These are phyloP conservation scores for Panulirus ornatus DNA, from an alignment of 1,140 invertebrate species.

Conservation along the genomic window DNA sequence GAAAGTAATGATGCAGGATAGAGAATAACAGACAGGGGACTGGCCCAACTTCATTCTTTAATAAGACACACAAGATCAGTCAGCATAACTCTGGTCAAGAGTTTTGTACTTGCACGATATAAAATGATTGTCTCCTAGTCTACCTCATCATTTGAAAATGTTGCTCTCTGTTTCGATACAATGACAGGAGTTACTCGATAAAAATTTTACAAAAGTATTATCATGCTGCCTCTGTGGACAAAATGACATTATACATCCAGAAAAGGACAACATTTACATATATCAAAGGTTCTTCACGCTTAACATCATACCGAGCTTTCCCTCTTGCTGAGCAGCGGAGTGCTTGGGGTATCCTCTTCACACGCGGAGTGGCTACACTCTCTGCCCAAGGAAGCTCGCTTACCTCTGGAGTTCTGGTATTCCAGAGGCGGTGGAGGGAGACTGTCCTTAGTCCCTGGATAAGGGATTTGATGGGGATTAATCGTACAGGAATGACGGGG, in stretches of 20 bases:
- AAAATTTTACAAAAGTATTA: constrained; percentile 13
- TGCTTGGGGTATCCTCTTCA: constrained; percentile 33
- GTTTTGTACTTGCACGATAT: background rate
- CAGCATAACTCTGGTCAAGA: too few relatives aligned
- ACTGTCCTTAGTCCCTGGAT: background rate
- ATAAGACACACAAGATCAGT: too few relatives aligned
- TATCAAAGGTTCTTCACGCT: background rate
- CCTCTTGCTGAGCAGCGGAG: constrained; percentile 23
- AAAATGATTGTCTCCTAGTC: constrained; percentile 8
- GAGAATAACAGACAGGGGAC: too few relatives aligned
- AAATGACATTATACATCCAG: background rate
- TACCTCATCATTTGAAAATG: background rate
- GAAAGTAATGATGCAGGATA: too few relatives aligned
- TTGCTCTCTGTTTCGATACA: background rate
- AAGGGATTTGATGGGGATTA: constrained; percentile 5
- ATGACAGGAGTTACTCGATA: background rate
- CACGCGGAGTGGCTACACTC: background rate
- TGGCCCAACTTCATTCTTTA: too few relatives aligned
- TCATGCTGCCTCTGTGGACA: background rate
- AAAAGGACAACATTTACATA: background rate
- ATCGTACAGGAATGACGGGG: background rate
- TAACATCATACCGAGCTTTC: constrained; percentile 59
- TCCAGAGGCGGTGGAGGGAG: constrained; percentile 16
- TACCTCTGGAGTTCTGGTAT: constrained; percentile 30
- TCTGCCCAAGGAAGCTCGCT: background rate